phyloP scores from a whole-genome alignment of 2,888 invertebrate species.

The Argyra leucocephala region DNA sequence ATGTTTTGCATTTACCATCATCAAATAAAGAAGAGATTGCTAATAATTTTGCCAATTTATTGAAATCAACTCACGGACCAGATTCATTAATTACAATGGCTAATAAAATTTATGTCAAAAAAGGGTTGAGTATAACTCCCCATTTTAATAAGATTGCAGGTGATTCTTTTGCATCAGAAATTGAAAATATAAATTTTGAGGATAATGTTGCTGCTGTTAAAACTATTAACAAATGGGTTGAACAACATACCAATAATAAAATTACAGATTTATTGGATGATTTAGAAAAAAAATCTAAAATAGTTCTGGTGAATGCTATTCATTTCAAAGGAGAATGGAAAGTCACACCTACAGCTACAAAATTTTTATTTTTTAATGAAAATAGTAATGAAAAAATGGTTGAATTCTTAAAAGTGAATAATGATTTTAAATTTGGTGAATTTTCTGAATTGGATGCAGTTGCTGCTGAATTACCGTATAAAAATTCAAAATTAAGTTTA shows the following conservation, averaged over 20 bases:
- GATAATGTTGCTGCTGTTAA: conserved; percentile 44
- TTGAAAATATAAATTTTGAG: conserved; percentile 55
- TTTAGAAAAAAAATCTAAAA: conserved; percentile 48
- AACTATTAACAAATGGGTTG: conserved; percentile 73
- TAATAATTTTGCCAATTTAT: conserved; percentile 27
- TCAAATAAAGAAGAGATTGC: conserved; percentile 28
- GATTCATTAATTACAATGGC: conserved; percentile 49
- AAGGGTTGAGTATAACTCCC: conserved; percentile 47
- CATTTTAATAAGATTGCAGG: conserved; percentile 50
- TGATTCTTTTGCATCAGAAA: conserved; percentile 54
- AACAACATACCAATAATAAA: conserved; percentile 66
- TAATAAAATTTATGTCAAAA: conserved; percentile 60
- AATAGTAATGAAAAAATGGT: not conserved
- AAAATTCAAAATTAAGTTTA: conserved; percentile 60
- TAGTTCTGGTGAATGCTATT: conserved; percentile 43
- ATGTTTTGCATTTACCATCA: conserved; percentile 26
- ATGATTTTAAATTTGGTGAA: conserved; percentile 39
- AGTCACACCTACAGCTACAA: not conserved
- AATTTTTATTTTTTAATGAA: not conserved
- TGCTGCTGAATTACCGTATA: conserved; percentile 63
- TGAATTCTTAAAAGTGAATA: not conserved
- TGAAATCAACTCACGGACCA: conserved; percentile 26
- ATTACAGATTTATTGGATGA: conserved; percentile 65
- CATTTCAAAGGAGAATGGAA: not conserved
- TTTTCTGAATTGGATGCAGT: conserved; percentile 46